Conservation (phyloP, 2,888 invertebrate genomes). For the Axea sp. region DNA sequence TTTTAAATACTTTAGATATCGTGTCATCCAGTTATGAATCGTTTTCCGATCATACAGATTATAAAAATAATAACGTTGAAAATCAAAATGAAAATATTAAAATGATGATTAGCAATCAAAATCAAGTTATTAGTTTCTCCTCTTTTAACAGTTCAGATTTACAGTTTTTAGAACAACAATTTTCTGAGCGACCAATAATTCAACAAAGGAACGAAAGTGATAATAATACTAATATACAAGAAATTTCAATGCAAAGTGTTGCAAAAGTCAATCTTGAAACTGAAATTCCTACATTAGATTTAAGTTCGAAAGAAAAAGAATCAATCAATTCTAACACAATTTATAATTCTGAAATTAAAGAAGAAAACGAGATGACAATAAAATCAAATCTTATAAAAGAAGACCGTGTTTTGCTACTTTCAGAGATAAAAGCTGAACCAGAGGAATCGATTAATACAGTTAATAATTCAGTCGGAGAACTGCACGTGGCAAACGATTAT, state of each 20-base stretch:
- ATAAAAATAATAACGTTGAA: background rate
- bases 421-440: background rate
- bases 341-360: too few relatives aligned
- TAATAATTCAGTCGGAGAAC: constrained; percentile 6
- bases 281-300: too few relatives aligned
- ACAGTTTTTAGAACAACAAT: background rate
- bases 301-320: too few relatives aligned
- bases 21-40: constrained; percentile 3
- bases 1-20: background rate
- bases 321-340: too few relatives aligned
- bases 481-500: constrained; percentile 2
- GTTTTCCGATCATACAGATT: too few relatives aligned
- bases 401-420: too few relatives aligned
- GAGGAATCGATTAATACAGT: background rate
- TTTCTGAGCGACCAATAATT: too few relatives aligned
- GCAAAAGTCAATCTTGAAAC: too few relatives aligned
- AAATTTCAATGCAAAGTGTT: background rate
- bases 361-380: too few relatives aligned
- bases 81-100: background rate
- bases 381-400: background rate
- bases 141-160: constrained; percentile 16
- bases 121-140: background rate
- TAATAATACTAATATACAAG: background rate
- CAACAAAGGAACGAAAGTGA: too few relatives aligned
- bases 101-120: background rate